A percentile compares a stretch with the other conserved stretches of the same genome.
Conservation (phyloP, 2,113 vertebrate species). For the Osmerus mordax region DNA sequence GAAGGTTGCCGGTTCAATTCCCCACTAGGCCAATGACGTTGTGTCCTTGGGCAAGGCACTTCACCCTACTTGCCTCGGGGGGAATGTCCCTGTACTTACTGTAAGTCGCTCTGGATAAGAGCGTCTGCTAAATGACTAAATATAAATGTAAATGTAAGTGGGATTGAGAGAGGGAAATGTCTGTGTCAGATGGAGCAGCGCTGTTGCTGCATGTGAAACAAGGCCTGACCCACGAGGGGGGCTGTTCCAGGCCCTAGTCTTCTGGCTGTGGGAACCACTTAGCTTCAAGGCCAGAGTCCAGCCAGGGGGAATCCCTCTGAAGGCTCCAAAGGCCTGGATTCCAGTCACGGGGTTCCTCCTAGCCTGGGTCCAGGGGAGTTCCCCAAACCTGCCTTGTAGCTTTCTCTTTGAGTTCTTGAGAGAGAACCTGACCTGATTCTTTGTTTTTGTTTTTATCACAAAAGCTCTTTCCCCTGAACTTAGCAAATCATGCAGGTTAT, state of each 20-base stretch:
- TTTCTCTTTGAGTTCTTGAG: slow-evolving; percentile 2
- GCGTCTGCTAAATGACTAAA: too few species aligned
- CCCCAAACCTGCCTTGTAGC: slow-evolving; percentile 22
- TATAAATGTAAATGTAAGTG: not conserved
- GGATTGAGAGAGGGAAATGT: slow-evolving; percentile 33
- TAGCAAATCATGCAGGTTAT: not conserved
- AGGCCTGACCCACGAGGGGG: slow-evolving; percentile 33
- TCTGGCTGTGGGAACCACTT: slow-evolving; percentile 6
- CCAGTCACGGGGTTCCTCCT: not conserved
- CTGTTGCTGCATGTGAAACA: slow-evolving; percentile 40
- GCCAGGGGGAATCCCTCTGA: slow-evolving; percentile 68
- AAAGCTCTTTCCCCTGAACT: too few species aligned
- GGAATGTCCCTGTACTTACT: too few species aligned
- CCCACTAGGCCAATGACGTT: too few species aligned
- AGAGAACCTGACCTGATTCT: too few species aligned
- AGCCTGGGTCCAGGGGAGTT: slow-evolving; percentile 43
- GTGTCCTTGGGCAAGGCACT: too few species aligned
- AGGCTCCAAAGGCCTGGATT: slow-evolving; percentile 36
- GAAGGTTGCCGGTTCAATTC: too few species aligned
- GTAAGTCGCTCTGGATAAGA: too few species aligned
- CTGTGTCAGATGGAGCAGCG: slow-evolving; percentile 26
- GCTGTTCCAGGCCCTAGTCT: slow-evolving; percentile 27
- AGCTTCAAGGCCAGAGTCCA: slow-evolving; percentile 35
- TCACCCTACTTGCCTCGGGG: too few species aligned
- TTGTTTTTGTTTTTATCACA: too few species aligned